These are phyloP conservation scores for Potamarius usumacintae DNA, from an alignment of 2,113 vertebrate species.

Conservation along the genomic window DNA sequence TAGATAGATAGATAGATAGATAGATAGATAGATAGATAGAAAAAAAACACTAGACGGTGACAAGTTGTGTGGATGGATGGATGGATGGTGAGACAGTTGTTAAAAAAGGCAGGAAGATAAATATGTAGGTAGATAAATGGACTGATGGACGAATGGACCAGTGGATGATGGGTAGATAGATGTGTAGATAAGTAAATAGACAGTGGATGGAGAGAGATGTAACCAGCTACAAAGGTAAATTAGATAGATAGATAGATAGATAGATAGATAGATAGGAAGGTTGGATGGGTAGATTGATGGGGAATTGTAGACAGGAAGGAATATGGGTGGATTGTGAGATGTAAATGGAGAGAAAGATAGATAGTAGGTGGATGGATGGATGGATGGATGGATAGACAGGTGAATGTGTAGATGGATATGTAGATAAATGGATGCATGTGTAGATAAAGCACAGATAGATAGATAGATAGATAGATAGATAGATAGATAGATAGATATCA, in stretches of 20 bases:
- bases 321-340: background rate
- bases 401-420: background rate
- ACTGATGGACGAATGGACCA: no score
- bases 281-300: background rate
- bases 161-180: no score
- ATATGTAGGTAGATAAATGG: no score
- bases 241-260: background rate
- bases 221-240: no score
- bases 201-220: no score
- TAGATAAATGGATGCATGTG: background rate
- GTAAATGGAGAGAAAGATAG: background rate
- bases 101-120: no score
- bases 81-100: background rate
- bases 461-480: background rate
- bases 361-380: background rate
- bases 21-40: background rate
- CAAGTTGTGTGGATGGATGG: no score
- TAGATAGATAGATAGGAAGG: background rate
- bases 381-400: background rate
- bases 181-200: no score
- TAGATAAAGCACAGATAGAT: background rate
- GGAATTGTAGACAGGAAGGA: background rate
- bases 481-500: background rate
- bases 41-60: no score
- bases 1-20: background rate